Base-by-base conservation (phyloP, 2,888 invertebrate genomes). In the Calameuta idolon region DNA sequence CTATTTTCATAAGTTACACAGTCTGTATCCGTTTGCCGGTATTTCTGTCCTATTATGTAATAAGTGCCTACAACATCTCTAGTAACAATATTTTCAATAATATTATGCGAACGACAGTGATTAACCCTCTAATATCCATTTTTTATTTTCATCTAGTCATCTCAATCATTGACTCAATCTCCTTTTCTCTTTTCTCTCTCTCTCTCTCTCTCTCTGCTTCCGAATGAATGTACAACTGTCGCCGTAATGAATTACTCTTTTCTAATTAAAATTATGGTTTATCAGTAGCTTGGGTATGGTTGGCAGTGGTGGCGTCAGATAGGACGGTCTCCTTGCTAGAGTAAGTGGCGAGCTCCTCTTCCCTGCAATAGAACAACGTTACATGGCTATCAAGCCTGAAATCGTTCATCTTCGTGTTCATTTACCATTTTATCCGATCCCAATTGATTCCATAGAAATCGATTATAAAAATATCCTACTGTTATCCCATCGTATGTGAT, bases 291-390 rank as follows among this genome's bases (percentile, higher is more conserved):
- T 89, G 87, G 87, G 84, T 88, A 88, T 89, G 87, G 88, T 88
- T 90, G 90, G 87, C 89, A 90, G 89, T 90, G 85, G 88, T 89
- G 88, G 86, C 89, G 86, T 91, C 90, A 83, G 90, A 90, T 88
- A 91, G 89, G 84, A 90, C 89, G 85, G 90, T 90, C 89, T 90
- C 90, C 88, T 87, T 91, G 91, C 90, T 91, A 91, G 90, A 90
- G 85, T 91, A 89, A 89, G 90, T 89, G 85, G 90, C 87, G 89
- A 90, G 89, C 87, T 90, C 91, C 87, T 91, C 90, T 87, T 90
- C 90, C 91, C 91, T 91, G 91, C 82, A 91, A 91, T 88, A 89
- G 81, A 91, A 91, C 82, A 91, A 90, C 83, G 87, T 89, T 89
- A 88, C 89, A 87, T 86, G 87, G 87, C 88, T 83, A 88, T 86